Percentiles rank a stretch among this genome's conserved stretches.
These are phyloP conservation scores for Nothobranchius kuhntae DNA, from an alignment of 2,113 vertebrate genomes.

Conservation along the genomic window DNA sequence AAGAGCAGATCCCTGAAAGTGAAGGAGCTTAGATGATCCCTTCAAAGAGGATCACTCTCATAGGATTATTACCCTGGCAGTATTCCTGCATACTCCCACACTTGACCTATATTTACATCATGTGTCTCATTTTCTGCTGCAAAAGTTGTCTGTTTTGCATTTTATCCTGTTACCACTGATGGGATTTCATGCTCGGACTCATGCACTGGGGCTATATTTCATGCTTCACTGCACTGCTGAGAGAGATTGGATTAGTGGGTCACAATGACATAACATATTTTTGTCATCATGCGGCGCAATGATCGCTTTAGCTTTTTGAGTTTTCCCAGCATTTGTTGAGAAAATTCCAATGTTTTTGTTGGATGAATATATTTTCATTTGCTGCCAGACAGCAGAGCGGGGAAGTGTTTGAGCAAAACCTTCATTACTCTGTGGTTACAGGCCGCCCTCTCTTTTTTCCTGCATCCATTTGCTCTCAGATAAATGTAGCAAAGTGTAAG, in stretches of 20 bases:
- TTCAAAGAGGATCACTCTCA: constrained; percentile 54
- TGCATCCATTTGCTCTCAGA: constrained; percentile 10
- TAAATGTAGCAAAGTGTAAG: constrained; percentile 47
- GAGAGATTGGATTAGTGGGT: constrained; percentile 72
- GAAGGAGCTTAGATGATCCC: constrained; percentile 55
- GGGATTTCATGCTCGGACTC: constrained; percentile 22
- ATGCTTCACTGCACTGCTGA: constrained; percentile 40
- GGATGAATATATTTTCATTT: background rate
- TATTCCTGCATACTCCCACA: background rate
- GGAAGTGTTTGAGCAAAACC: background rate
- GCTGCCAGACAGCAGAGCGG: background rate
- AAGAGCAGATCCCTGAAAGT: constrained; percentile 22
- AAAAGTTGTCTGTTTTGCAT: background rate
- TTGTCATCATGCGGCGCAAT: constrained; percentile 33
- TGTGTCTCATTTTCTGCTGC: background rate
- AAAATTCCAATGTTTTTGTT: background rate
- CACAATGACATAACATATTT: constrained; percentile 61
- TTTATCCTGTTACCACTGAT: background rate
- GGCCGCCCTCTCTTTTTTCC: background rate
- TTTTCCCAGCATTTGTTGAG: background rate
- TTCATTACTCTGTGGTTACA: constrained; percentile 20
- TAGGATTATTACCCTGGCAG: constrained; percentile 24
- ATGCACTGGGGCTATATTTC: constrained; percentile 28
- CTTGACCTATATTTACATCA: constrained; percentile 14
- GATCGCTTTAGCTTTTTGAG: background rate